Conservation (phyloP, 2,113 vertebrate species). For the Alligator sinensis region DNA sequence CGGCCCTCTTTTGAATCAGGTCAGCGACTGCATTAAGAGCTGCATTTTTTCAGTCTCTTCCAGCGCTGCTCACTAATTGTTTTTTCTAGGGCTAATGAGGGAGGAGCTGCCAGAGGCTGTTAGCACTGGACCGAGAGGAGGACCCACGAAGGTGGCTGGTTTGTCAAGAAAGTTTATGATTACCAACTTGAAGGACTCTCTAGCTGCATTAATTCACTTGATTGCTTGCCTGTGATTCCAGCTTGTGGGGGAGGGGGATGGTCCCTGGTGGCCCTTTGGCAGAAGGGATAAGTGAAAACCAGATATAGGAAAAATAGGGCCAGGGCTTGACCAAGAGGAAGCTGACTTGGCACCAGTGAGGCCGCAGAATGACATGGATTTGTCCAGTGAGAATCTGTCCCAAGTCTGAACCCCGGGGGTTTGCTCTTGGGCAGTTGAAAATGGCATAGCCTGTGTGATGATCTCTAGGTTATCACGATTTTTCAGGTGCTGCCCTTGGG, state of each 20-base stretch:
- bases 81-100: slow-evolving; percentile 50
- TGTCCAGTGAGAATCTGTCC: background rate
- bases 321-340: background rate
- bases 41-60: background rate
- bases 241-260: background rate
- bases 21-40: slow-evolving; percentile 15
- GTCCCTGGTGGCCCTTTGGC: background rate
- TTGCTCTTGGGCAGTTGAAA: background rate
- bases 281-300: background rate
- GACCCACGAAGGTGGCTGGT: background rate
- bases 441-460: background rate
- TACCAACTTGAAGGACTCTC: slow-evolving; percentile 51
- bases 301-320: background rate
- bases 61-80: slow-evolving; percentile 52
- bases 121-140: slow-evolving; percentile 47
- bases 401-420: background rate
- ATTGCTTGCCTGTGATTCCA: background rate
- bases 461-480: background rate
- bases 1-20: slow-evolving; percentile 13
- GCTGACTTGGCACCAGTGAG: background rate
- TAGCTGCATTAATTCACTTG: background rate
- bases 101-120: slow-evolving; percentile 68
- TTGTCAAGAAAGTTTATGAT: slow-evolving; percentile 65
- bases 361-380: background rate
- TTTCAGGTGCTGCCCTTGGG: background rate